These are phyloP conservation scores for Diadegma fenestrale DNA, from an alignment of 2,888 invertebrate species.

Conservation along the genomic window DNA sequence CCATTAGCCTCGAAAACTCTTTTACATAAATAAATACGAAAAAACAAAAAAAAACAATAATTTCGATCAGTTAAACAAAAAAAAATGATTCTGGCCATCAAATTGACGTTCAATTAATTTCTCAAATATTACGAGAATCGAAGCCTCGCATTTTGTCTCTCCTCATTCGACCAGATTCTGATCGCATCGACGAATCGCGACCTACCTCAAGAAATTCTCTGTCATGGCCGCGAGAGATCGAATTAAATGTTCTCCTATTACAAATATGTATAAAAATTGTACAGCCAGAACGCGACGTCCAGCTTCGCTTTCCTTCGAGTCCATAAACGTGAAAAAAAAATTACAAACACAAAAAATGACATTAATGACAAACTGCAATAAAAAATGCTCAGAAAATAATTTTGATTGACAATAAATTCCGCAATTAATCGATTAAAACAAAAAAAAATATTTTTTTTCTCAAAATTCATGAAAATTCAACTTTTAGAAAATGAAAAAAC, in stretches of 20 bases:
- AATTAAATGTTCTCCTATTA: conserved; percentile 67
- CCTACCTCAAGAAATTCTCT: conserved; percentile 78
- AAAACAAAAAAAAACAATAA: not conserved
- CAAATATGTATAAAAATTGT: not conserved
- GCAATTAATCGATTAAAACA: not conserved
- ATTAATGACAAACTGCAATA: too few relatives aligned
- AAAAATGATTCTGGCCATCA: not conserved
- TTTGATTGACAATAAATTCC: too few relatives aligned
- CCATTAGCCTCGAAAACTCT: not conserved
- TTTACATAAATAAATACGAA: not conserved
- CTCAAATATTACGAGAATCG: not conserved
- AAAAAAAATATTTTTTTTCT: not conserved
- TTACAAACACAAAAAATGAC: not conserved
- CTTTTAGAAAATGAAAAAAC: not conserved
- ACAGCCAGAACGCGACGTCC: conserved; percentile 59
- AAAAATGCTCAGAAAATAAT: too few relatives aligned
- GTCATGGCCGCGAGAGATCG: conserved; percentile 75
- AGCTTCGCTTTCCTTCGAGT: conserved; percentile 77
- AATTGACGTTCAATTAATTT: not conserved
- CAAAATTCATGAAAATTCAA: not conserved
- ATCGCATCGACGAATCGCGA: conserved; percentile 66
- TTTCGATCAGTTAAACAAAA: not conserved
- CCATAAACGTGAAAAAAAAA: not conserved
- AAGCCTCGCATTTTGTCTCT: not conserved
- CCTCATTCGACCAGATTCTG: not conserved